Evolutionary conservation across 2,797 vertebrate species (phyloP).

Genomic region (Gallinago stenura): DNA sequence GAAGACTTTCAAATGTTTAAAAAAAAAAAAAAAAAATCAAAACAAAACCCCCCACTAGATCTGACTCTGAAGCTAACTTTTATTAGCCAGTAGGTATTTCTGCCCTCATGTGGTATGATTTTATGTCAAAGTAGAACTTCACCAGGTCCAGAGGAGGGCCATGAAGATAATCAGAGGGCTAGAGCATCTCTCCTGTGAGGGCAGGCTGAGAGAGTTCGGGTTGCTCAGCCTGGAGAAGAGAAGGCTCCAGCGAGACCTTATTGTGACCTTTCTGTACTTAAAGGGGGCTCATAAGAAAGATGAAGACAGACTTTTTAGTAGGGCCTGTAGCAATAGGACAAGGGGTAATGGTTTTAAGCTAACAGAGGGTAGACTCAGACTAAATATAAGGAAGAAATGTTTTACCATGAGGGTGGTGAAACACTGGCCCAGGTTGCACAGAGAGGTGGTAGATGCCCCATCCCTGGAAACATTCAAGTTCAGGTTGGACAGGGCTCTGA

Average conservation of each 20-base stretch:
- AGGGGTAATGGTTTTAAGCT: background rate
- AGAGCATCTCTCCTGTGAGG: background rate
- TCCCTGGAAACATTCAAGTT: background rate
- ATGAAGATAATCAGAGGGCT: background rate
- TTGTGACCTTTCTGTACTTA: background rate
- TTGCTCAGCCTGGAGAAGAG: background rate
- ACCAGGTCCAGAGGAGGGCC: background rate
- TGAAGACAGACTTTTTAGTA: background rate
- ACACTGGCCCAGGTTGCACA: background rate
- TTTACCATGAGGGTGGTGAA: background rate
- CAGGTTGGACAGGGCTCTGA: background rate
- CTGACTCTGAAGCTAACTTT: background rate
- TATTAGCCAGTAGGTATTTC: background rate
- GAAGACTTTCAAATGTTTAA: background rate
- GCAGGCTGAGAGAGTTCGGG: background rate
- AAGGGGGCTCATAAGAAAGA: background rate
- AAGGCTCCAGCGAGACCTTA: accelerated
- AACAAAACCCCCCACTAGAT: background rate
- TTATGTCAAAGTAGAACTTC: background rate
- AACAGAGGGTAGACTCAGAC: background rate
- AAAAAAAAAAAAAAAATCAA: background rate
- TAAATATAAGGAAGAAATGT: background rate
- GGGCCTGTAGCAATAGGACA: background rate
- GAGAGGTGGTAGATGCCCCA: background rate
- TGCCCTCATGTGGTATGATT: background rate